Conservation (phyloP, 2,888 invertebrate species). For the Stenurella melanura region DNA sequence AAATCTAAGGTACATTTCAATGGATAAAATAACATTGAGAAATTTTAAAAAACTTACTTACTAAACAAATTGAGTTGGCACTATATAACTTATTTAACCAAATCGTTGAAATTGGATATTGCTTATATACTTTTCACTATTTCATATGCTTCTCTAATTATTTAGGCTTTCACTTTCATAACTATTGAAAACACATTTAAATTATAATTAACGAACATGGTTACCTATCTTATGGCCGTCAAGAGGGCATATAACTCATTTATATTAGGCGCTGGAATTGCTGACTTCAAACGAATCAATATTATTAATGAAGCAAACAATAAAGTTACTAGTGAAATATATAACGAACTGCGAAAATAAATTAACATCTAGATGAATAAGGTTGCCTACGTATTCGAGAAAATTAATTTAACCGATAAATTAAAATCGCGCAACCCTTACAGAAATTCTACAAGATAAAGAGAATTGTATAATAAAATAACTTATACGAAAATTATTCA, state of each 20-base stretch:
- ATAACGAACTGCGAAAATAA: constrained; percentile 1
- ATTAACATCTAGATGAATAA: constrained; percentile 7
- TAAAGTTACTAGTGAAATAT: constrained; percentile 7
- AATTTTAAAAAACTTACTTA: too few species aligned
- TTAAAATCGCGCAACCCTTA: constrained; percentile 4
- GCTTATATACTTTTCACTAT: too few species aligned
- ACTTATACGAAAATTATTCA: background rate
- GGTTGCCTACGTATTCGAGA: constrained; percentile 3
- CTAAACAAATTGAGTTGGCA: too few species aligned
- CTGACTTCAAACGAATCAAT: constrained; percentile 7
- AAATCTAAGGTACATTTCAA: too few species aligned
- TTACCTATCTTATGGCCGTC: background rate
- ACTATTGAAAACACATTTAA: too few species aligned
- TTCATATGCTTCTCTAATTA: too few species aligned
- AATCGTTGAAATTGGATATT: too few species aligned
- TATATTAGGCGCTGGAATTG: background rate
- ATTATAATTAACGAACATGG: too few species aligned
- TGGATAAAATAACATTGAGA: too few species aligned
- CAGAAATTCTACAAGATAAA: background rate
- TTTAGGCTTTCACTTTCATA: too few species aligned
- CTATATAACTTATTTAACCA: too few species aligned
- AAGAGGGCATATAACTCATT: background rate
- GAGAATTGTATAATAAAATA: background rate
- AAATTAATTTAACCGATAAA: constrained; percentile 7
- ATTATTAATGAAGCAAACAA: constrained; percentile 7